Evolutionary conservation across 92 coral and sea anemone genomes (phyloP), one percentile per base, ranked within the genome.

Genomic region (Galaxea fascicularis): DNA sequence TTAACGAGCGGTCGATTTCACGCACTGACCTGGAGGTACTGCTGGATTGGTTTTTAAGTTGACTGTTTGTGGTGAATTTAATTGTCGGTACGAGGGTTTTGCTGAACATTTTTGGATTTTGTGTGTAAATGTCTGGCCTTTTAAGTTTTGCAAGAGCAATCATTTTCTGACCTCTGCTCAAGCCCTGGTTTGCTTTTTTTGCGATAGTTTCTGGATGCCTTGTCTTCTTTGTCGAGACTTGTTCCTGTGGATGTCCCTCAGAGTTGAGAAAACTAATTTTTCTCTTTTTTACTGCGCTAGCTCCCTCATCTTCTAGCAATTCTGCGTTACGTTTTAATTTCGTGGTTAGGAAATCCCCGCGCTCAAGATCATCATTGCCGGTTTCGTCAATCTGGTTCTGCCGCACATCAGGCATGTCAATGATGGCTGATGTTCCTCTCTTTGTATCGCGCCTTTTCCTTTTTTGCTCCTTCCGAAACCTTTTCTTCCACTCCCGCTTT

Each of bases 401-500:
- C 71, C 71, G 71, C 71, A 65, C 71, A 65, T 70, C 12, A 27
- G 74, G 25, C 74, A 17, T 3, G 74, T 16, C 24, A n/a, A 14
- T 70, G 24, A 70, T 25, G 3, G 21, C 74, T 16, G 52, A 4
- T 70, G 10, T 39, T 70, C 74, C 74, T 14, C 24, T 18, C 54
- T 70, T 70, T 39, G 26, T 27, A 46, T 76, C 78, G 25, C 73
- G 41, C 30, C 63, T 68, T 46, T 47, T 76, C 60, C 62, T 85
- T 59, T 35, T 83, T 75, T 58, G 29, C 24, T 84, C 65, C 44
- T 39, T 30, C 35, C 59, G 58, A 41, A 5, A 26, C 79, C 62
- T 85, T 62, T 67, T 73, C 47, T 75, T 60, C 72, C 76, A 51
- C n/a, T 84, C 81, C 20, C 65, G 73, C 74, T 66, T 52, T 59